These are phyloP conservation scores for Zeuzera pyrina DNA, from an alignment of 2,888 invertebrate species.

Conservation along the genomic window DNA sequence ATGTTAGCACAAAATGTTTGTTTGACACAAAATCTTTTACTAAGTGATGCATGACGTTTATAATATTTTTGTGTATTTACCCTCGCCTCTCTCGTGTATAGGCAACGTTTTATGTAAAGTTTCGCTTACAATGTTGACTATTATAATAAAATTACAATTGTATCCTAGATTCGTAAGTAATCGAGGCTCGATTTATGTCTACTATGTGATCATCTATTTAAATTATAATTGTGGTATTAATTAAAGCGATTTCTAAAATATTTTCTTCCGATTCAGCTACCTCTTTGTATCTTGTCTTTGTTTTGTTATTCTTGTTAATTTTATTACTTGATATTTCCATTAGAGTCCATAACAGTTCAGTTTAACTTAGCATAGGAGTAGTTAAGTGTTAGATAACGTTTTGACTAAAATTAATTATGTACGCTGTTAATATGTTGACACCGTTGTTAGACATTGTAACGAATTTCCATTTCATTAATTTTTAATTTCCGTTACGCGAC, in stretches of 20 bases:
- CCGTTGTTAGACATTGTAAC: too few species aligned
- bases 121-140: slow-evolving; percentile 71
- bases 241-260: not conserved
- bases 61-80: slow-evolving; percentile 63
- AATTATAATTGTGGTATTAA: slow-evolving; percentile 11
- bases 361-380: slow-evolving; percentile 51
- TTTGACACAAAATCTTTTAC: slow-evolving; percentile 33
- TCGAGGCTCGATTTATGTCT: slow-evolving; percentile 21
- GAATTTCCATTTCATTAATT: too few species aligned
- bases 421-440: too few species aligned
- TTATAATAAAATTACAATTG: slow-evolving; percentile 46
- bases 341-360: slow-evolving; percentile 50
- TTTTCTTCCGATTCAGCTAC: slow-evolving; percentile 26
- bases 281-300: slow-evolving; percentile 17
- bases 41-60: slow-evolving; percentile 26
- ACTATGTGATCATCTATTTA: not conserved
- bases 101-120: slow-evolving; percentile 42
- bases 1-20: slow-evolving; percentile 31
- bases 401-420: slow-evolving; percentile 29
- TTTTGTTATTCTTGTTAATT: slow-evolving; percentile 22
- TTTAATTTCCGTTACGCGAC: too few species aligned
- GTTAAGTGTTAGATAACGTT: slow-evolving; percentile 54
- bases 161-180: slow-evolving; percentile 32
- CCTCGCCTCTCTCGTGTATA: slow-evolving; percentile 47
- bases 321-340: slow-evolving; percentile 22